Evolutionary conservation across 2,113 vertebrate species (phyloP), one percentile per base, ranked within the genome.

Genomic region (Gymnarchus niloticus): DNA sequence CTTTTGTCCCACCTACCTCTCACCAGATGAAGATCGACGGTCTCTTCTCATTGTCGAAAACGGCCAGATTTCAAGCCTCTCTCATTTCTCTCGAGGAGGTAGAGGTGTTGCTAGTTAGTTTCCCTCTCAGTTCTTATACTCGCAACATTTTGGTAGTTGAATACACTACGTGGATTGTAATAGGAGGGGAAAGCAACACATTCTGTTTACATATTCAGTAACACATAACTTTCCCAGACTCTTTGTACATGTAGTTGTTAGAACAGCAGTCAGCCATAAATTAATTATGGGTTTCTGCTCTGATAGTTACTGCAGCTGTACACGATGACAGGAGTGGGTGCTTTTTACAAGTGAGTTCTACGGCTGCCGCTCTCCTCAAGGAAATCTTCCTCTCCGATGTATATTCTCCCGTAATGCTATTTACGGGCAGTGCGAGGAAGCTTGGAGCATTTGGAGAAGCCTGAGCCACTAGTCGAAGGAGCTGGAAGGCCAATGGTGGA

Each of bases 271-370:
- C 90, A 91, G 88, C 92, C 91, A 92, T 94, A 89, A 92, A 94
- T 93, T 91, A 92, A 93, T 93, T 92, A 93, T 91, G 88, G 87
- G 84, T 91, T 92, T 93, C 90, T 93, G 93, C 91, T 93, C 92
- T 91, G 92, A 90, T 92, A 91, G 92, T 89, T 88, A 91, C 90
- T 88, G 86, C 88, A 88, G 83, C 86, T 87, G 90, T 86, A 87
- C 83, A 88, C 87, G 86, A 83, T 77, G 87, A 83, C 52, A 83
- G 76, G 17, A 48, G 76, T 78, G 41, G 21, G 76, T 48, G 76
- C 89, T 85, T 90, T 86, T 88, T 88, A 87, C 87, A 83, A 87
- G 86, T 90, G 87, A 73, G 87, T 89, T 73, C 90, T 88, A 88
- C 91, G 46, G 85, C 88, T 90, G 88, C 88, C 83, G 88, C 49